Conservation (phyloP, 2,888 invertebrate species). For the Caenorhabditis sinica region DNA sequence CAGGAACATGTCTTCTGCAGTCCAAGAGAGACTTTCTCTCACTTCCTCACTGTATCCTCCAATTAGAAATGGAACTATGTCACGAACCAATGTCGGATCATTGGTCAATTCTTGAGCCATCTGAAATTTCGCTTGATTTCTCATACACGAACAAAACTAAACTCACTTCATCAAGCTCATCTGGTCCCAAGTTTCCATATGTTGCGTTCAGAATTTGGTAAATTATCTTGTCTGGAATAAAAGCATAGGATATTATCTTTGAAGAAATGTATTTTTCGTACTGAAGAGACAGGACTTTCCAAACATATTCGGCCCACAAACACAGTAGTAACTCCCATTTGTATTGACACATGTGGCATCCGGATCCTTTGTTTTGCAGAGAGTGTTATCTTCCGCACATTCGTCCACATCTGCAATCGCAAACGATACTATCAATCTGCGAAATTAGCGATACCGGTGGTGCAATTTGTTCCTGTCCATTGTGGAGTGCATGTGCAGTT, state of each 20-base stretch:
- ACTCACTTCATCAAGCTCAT: conserved; percentile 48
- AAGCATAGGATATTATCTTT: neutral
- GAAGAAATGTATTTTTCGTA: neutral
- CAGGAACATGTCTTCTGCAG: conserved; percentile 70
- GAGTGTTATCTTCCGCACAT: conserved; percentile 50
- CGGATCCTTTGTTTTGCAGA: conserved; percentile 59
- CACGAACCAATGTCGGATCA: conserved; percentile 69
- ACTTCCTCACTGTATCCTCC: conserved; percentile 57
- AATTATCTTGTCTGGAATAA: conserved; percentile 55
- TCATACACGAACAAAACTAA: neutral
- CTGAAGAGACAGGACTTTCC: conserved; percentile 56
- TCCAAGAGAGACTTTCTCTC: conserved; percentile 69
- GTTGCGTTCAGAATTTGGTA: conserved; percentile 64
- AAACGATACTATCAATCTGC: too few species aligned
- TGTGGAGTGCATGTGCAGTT: conserved; percentile 63
- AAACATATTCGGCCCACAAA: conserved; percentile 56
- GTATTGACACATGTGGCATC: conserved; percentile 63
- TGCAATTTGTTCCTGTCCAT: conserved; percentile 57
- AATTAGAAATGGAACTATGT: conserved; percentile 73
- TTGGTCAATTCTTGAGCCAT: conserved; percentile 66
- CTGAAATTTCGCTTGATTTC: conserved; percentile 41
- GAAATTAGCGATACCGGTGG: conserved; percentile 8
- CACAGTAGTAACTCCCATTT: conserved; percentile 63
- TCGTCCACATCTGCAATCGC: conserved; percentile 60
- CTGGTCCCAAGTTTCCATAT: conserved; percentile 50